A percentile compares a stretch with the other conserved stretches of the same genome.
Conservation (phyloP, 2,113 vertebrate species). For the Lepisosteus osseus region DNA sequence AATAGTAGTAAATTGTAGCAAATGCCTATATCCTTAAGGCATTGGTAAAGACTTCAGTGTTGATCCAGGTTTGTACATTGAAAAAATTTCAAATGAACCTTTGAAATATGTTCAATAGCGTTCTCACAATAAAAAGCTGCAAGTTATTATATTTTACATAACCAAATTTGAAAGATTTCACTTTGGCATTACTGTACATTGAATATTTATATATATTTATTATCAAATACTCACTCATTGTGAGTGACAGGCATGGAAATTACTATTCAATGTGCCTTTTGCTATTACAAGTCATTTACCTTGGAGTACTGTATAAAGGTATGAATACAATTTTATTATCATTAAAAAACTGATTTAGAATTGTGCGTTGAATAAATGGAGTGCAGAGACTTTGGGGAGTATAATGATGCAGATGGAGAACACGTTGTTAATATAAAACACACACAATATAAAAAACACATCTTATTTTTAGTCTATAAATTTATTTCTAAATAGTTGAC, state of each 20-base stretch:
- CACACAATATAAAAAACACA: too few species aligned
- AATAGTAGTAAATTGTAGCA: too few species aligned
- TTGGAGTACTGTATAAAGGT: neutral
- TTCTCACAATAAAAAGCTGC: neutral
- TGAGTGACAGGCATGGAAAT: neutral
- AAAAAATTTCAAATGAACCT: neutral
- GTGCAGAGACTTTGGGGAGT: neutral
- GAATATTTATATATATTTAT: too few species aligned
- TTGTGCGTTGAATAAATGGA: constrained; percentile 4
- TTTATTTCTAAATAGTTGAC: too few species aligned
- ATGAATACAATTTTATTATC: constrained; percentile 1
- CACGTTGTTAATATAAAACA: too few species aligned
- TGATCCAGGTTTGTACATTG: neutral
- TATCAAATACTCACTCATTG: neutral
- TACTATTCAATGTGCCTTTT: neutral
- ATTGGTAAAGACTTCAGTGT: too few species aligned
- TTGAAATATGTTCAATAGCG: neutral
- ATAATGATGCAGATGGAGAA: too few species aligned
- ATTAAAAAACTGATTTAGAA: neutral
- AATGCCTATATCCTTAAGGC: too few species aligned
- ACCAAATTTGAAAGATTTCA: too few species aligned
- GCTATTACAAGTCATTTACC: neutral
- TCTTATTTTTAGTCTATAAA: too few species aligned
- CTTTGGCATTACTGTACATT: too few species aligned
- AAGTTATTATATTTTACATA: too few species aligned